Evolutionary conservation across 1,140 invertebrate species (phyloP).

Genomic region (Drosophila willistoni): DNA sequence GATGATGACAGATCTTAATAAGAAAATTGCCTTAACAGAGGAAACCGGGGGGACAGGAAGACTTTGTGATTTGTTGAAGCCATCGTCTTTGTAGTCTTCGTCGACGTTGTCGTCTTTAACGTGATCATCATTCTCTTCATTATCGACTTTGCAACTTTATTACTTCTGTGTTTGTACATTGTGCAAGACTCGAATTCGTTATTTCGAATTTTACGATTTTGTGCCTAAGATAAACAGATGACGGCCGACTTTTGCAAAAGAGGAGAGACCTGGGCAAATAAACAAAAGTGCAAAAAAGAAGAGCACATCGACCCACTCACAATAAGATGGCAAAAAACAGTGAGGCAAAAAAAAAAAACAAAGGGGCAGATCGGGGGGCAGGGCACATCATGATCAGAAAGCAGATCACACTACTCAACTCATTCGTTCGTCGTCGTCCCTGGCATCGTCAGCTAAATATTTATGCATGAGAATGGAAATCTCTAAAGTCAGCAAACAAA

Average conservation of each 20-base stretch:
- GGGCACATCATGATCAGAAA: constrained; percentile 19
- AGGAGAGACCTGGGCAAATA: constrained; percentile 38
- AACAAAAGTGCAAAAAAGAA: constrained; percentile 34
- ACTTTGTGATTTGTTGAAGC: not conserved
- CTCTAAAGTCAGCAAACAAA: constrained; percentile 43
- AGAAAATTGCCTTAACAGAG: constrained; percentile 15
- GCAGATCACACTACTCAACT: constrained; percentile 11
- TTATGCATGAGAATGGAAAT: constrained; percentile 65
- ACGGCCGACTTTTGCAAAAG: constrained; percentile 38
- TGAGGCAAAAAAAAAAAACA: not conserved
- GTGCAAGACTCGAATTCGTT: constrained; percentile 20
- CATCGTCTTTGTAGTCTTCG: not conserved
- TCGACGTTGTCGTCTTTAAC: constrained; percentile 6
- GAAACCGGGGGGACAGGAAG: not conserved
- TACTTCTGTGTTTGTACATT: constrained; percentile 12
- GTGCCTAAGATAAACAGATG: constrained; percentile 41
- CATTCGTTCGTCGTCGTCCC: not conserved
- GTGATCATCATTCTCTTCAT: constrained; percentile 26
- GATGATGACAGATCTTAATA: constrained; percentile 6
- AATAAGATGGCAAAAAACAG: constrained; percentile 4
- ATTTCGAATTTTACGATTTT: constrained; percentile 44
- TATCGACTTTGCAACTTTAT: constrained; percentile 21
- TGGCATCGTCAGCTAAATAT: constrained; percentile 57
- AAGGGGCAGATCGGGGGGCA: not conserved
- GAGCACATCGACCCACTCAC: constrained; percentile 36